Evolutionary conservation across 2,113 vertebrate genomes (phyloP), one percentile per base, ranked within the genome.

Genomic region (Symphodus melops): DNA sequence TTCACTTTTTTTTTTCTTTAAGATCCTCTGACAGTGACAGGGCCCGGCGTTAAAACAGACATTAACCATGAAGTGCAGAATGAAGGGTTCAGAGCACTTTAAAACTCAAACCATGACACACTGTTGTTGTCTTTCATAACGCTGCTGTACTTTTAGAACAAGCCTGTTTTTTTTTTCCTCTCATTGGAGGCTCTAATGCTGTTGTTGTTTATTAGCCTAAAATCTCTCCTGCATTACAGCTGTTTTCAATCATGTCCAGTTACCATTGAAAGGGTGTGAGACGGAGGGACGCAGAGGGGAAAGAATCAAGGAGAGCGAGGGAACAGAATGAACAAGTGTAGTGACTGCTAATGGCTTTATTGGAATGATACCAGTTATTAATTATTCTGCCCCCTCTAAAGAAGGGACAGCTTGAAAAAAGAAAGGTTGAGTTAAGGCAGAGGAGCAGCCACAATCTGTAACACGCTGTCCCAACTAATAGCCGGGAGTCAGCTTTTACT

Each of bases 321-420:
- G 72, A 36, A 49, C 42, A 62, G 75, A 82, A 72, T 67, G 74
- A 78, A 81, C 69, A 76, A 87, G 81, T 83, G 69, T 41, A 75
- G 70, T 57, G 80, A 84, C 42, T 57, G 77, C 89, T 93, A 92
- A 94, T 93, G 89, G 90, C 86, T 93, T 91, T 90, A 91, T 89
- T 93, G 92, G 92, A 91, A 90, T 76, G 85, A 85, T 90, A 90
- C 90, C 92, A 93, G 91, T 89, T 92, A 90, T 88, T 90, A 90
- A 91, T 91, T 88, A 88, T 83, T 72, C 59, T 68, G 19, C 72
- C 77, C 62, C 70, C 80, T 75, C 75, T 77, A 74, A 76, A 79
- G 86, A 84, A 73, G 82, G 82, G 80, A 72, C 56, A 67, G 78
- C 63, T 33, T 55, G 67, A 74, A 79, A 72, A 57, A 33, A 36